Evolutionary conservation across 2,888 invertebrate species (phyloP).

Genomic region (Synergus itoensis): DNA sequence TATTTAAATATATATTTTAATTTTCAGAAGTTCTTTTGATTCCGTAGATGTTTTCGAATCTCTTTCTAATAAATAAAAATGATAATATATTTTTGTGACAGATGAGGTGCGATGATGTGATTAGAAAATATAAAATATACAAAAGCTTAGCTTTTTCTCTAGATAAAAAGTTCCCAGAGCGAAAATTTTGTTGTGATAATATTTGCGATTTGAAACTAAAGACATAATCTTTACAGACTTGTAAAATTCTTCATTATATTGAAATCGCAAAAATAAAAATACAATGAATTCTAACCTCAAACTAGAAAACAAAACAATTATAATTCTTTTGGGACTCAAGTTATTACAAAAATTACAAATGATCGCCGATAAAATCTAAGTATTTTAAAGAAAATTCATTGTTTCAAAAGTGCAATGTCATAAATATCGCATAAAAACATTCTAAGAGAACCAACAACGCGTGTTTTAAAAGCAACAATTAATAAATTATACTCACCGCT

Average conservation of each 20-base stretch:
- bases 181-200: neutral
- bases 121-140: neutral
- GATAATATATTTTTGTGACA: neutral
- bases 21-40: too few relatives aligned
- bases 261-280: neutral
- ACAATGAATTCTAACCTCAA: neutral
- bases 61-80: neutral
- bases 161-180: neutral
- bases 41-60: neutral
- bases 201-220: neutral
- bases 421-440: neutral
- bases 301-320: neutral
- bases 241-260: neutral
- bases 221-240: neutral
- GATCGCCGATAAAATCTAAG: neutral
- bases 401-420: neutral
- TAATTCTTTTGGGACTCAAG: neutral
- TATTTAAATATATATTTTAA: too few relatives aligned
- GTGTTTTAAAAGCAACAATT: neutral
- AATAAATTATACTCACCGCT: slow-evolving; percentile 12
- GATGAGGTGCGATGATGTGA: too few relatives aligned
- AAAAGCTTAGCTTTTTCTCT: neutral
- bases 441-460: neutral
- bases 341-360: neutral
- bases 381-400: neutral